Percentiles rank a stretch among this genome's conserved stretches.
Evolutionary conservation across 53 echinoderm and acorn worm species (phyloP).

Genomic region (Pentamera pediparva): DNA sequence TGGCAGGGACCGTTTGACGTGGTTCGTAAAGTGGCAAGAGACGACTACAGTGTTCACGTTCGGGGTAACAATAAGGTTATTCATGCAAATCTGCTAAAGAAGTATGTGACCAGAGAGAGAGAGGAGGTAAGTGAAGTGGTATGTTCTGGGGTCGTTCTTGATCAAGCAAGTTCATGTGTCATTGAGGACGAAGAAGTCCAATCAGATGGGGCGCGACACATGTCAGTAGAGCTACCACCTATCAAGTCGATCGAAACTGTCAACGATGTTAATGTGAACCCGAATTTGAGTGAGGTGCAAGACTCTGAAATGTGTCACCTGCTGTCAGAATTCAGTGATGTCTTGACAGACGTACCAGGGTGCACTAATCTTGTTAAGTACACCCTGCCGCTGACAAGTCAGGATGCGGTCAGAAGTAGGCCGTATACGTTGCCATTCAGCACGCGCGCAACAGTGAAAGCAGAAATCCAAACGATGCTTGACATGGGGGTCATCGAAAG

Average conservation of each 20-base stretch:
- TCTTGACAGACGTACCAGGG: slow-evolving; percentile 34
- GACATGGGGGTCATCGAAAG: slow-evolving; percentile 24
- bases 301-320: not conserved
- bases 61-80: slow-evolving; percentile 17
- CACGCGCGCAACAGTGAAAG: not conserved
- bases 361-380: not conserved
- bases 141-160: not conserved
- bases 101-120: not conserved
- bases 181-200: not conserved
- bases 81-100: slow-evolving; percentile 44
- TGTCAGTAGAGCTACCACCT: not conserved
- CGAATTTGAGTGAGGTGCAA: not conserved
- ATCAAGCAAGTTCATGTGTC: not conserved
- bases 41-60: slow-evolving; percentile 17
- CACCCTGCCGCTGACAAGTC: not conserved
- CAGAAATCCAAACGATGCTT: slow-evolving; percentile 8
- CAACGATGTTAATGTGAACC: slow-evolving; percentile 7
- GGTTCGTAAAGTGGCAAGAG: not conserved
- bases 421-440: slow-evolving; percentile 24
- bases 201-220: not conserved
- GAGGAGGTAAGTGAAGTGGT: not conserved
- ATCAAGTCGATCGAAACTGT: not conserved
- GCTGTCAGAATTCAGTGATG: not conserved
- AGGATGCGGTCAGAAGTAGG: not conserved
- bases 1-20: slow-evolving; percentile 28